phyloP scores from a whole-genome alignment of 2,888 invertebrate genomes.

The Mythimna albipuncta region DNA sequence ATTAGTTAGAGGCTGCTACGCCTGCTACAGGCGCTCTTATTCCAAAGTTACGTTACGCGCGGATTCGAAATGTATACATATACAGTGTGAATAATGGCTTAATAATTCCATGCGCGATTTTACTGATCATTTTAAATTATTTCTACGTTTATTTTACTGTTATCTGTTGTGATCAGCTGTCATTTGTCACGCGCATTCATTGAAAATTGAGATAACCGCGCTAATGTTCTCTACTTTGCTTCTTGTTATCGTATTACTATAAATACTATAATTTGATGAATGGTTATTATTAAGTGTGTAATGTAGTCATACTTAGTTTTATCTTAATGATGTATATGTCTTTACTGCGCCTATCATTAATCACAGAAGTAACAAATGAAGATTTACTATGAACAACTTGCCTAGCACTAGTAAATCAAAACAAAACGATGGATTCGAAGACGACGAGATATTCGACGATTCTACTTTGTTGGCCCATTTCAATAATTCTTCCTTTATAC shows the following conservation, averaged over 20 bases:
- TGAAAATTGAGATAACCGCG: conserved; percentile 19
- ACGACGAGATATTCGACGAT: conserved; percentile 84
- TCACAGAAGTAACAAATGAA: conserved; percentile 27
- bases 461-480: conserved; percentile 83
- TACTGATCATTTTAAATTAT: too few relatives aligned
- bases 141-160: too few relatives aligned
- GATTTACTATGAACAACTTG: conserved; percentile 67
- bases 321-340: not conserved
- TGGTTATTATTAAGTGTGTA: not conserved
- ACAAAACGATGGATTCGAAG: conserved; percentile 72
- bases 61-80: too few relatives aligned
- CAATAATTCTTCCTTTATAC: conserved; percentile 74
- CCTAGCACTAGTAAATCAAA: conserved; percentile 67
- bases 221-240: conserved; percentile 1
- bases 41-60: too few relatives aligned
- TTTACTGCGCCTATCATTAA: not conserved
- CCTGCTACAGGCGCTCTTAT: too few relatives aligned
- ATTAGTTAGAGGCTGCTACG: too few relatives aligned
- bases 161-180: conserved; percentile 17
- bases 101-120: too few relatives aligned
- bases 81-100: too few relatives aligned
- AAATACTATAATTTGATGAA: not conserved
- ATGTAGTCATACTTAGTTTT: not conserved
- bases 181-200: not conserved
- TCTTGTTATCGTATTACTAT: not conserved